Conservation (phyloP, 2,888 invertebrate species). For the Cylloceria caligata region DNA sequence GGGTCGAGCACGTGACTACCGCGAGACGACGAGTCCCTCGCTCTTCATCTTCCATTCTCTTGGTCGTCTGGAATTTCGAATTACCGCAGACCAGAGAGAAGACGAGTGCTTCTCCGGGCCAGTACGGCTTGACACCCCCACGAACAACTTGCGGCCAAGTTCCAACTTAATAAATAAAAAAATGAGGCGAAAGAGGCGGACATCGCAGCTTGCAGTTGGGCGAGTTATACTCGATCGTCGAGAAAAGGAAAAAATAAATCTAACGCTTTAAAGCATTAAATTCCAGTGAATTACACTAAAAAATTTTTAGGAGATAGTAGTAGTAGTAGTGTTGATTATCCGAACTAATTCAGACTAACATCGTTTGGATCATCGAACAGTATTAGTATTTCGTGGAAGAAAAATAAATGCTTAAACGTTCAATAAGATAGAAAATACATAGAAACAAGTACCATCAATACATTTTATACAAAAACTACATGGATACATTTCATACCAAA, state of each 20-base stretch:
- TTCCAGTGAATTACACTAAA: neutral
- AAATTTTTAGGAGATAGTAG: no score
- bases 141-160: slow-evolving; percentile 34
- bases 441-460: no score
- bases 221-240: neutral
- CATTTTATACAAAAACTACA: no score
- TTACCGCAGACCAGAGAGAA: slow-evolving; percentile 51
- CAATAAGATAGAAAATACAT: no score
- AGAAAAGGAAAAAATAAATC: neutral
- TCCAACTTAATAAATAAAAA: slow-evolving; percentile 40
- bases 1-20: slow-evolving; percentile 70
- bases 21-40: slow-evolving; percentile 51
- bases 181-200: slow-evolving; percentile 18
- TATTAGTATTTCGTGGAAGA: no score
- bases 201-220: neutral
- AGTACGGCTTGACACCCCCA: slow-evolving; percentile 23
- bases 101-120: neutral
- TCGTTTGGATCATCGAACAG: no score
- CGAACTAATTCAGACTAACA: no score
- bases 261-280: neutral
- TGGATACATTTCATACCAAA: no score
- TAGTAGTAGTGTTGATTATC: no score
- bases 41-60: slow-evolving; percentile 55
- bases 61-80: slow-evolving; percentile 65
- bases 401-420: no score